Base-by-base conservation (phyloP, 1,140 invertebrate species). In the Chelonus insularis region DNA sequence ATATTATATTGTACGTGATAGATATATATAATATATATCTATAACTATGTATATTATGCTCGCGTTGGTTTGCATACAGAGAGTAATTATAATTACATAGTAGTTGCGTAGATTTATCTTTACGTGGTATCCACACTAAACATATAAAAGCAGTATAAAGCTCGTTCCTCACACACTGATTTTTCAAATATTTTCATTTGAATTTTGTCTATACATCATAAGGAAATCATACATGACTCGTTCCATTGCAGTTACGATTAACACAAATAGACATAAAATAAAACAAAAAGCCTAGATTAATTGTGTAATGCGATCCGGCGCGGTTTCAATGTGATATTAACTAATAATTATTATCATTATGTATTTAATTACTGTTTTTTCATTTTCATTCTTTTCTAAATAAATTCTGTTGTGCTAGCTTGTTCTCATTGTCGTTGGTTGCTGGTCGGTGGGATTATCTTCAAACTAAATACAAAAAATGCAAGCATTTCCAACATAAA, bases 111-210 rank as follows among this genome's bases (percentile, higher is more conserved):
- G 68, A 72, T 74, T 76, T 68, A 62, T 63, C 68, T 60, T 72
- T 75, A 79, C 72, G 71, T 73, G 72, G 76, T 78, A 76, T 76
- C 72, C 68, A 69, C 76, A 74, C 74, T 79, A 80, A 76, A 79
- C 75, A 77, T 79, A 78, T 71, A 79, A 79, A 81, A 79, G 77
- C 76, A 74, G 74, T 79, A 81, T 75, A 78, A 81, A 79, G 77
- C 77, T 81, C 77, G 77, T 76, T 79, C 73, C 72, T 78, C 72
- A 76, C 73, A 81, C 75, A 73, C 75, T 72, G 68, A 75, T 71
- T 48, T 48, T 36, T 52, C 18, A 18, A 8, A n/a, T 48, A 5
- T 32, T 21, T 21, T 29, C 37, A 37, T 25, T 43, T 50, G 14
- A 54, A 36, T 36, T 54, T 32, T 18, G 32, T 55, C 52, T 36